Base-by-base conservation (phyloP, 2,797 vertebrate species). In the Danio choprae region DNA sequence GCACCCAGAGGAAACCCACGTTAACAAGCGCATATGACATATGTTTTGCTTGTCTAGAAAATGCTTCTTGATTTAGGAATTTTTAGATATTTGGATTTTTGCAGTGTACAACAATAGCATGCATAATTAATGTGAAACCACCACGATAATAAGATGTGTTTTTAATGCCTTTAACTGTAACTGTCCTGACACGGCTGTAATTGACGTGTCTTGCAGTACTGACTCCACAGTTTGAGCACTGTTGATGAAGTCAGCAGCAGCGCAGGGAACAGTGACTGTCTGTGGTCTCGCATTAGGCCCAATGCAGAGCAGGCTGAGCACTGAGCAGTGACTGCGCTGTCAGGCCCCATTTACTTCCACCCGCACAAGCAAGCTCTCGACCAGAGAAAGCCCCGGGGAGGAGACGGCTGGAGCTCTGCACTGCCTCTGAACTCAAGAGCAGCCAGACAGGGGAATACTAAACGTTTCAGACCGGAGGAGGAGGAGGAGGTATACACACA, bases 301-400 rank as follows among this genome's bases (percentile, higher is more conserved):
- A 46, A 75, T 69, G 68, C 74, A 56, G 82, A 76, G 68, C 50
- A 36, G 72, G 83, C 85, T 78, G 81, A 67, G 80, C 51, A 56
- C 74, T 85, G 84, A 69, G 84, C 84, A 84, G 84, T 77, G 77
- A 60, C 81, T 81, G 68, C 81, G 85, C 86, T 90, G 88, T 90
- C 90, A 89, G 83, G 83, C 85, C 83, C 81, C 69, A 83, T 91
- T 89, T 88, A 86, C 69, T 84, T 87, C 84, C 44, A 83, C 79
- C 85, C 41, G 84, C 88, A 82, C 91, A 87, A 84, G 79, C 80
- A 79, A 82, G 81, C 79, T 78, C 74, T 69, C 83, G 83, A 84
- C 84, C 86, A 88, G 87, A 84, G 82, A 85, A 84, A 84, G 81
- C 86, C 73, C 87, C 84, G 81, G 83, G 87, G 84, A 85, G 84